Conservation (phyloP, 2,888 invertebrate species). For the Stenichneumon culpator region DNA sequence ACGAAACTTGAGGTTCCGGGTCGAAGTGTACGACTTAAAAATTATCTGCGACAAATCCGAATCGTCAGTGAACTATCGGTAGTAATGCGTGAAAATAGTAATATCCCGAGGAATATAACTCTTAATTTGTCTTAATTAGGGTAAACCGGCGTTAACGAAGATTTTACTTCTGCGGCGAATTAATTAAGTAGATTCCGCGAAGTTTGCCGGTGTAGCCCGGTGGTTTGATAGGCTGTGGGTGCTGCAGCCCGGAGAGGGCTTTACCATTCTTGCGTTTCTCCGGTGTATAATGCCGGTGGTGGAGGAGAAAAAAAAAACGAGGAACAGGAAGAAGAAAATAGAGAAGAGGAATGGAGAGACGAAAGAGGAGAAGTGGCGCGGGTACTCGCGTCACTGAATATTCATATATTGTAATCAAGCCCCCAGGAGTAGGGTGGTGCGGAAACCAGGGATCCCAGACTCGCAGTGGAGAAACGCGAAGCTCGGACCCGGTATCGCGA, state of each 20-base stretch:
- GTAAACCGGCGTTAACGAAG: slow-evolving; percentile 80
- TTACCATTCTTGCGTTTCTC: slow-evolving; percentile 62
- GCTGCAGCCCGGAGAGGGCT: slow-evolving; percentile 62
- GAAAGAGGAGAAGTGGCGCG: slow-evolving; percentile 71
- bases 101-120: slow-evolving; percentile 62
- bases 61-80: background rate
- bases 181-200: slow-evolving; percentile 79
- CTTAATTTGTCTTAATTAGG: slow-evolving; percentile 80
- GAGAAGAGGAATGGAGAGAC: slow-evolving; percentile 26
- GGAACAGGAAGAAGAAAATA: slow-evolving; percentile 21
- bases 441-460: slow-evolving; percentile 51
- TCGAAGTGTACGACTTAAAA: too few relatives aligned
- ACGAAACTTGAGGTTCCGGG: too few relatives aligned
- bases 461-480: slow-evolving; percentile 30
- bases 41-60: too few relatives aligned
- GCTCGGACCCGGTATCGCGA: background rate
- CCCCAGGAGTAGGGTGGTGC: slow-evolving; percentile 55
- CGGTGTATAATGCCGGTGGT: slow-evolving; percentile 58
- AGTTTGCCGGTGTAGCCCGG: slow-evolving; percentile 71
- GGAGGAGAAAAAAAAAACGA: slow-evolving; percentile 62
- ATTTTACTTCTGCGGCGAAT: slow-evolving; percentile 80
- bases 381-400: slow-evolving; percentile 80
- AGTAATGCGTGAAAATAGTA: slow-evolving; percentile 15
- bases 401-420: slow-evolving; percentile 84
- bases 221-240: slow-evolving; percentile 55